Evolutionary conservation across 2,888 invertebrate genomes (phyloP).

Genomic region (Rotaria socialis): DNA sequence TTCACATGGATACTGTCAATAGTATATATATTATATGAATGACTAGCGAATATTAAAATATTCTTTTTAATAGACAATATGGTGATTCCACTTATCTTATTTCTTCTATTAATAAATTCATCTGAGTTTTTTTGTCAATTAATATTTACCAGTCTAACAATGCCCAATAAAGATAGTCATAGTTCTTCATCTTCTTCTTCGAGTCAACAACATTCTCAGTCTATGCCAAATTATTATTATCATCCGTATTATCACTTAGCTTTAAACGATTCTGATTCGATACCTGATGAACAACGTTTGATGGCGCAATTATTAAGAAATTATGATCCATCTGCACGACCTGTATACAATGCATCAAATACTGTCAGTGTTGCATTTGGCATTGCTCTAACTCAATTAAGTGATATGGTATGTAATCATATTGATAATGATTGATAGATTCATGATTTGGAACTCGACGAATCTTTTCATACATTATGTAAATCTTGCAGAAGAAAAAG

Average conservation of each 20-base stretch:
- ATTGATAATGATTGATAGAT: neutral
- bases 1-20: neutral
- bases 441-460: neutral
- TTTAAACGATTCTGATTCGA: neutral
- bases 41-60: neutral
- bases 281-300: slow-evolving; percentile 57
- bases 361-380: slow-evolving; percentile 57
- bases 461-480: neutral
- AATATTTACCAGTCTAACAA: neutral
- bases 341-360: slow-evolving; percentile 57
- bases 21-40: neutral
- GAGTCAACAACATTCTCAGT: neutral
- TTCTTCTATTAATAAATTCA: neutral
- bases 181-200: neutral
- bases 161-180: slow-evolving; percentile 21
- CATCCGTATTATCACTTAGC: slow-evolving; percentile 18
- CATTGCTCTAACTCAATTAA: slow-evolving; percentile 56
- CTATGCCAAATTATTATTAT: neutral
- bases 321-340: slow-evolving; percentile 56
- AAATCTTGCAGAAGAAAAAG: too few species aligned
- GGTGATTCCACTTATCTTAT: neutral
- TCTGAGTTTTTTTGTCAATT: neutral
- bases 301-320: slow-evolving; percentile 52
- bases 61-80: neutral
- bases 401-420: slow-evolving; percentile 56